Evolutionary conservation across 1,140 invertebrate genomes (phyloP).

Genomic region (Hydropsyche tenuis): DNA sequence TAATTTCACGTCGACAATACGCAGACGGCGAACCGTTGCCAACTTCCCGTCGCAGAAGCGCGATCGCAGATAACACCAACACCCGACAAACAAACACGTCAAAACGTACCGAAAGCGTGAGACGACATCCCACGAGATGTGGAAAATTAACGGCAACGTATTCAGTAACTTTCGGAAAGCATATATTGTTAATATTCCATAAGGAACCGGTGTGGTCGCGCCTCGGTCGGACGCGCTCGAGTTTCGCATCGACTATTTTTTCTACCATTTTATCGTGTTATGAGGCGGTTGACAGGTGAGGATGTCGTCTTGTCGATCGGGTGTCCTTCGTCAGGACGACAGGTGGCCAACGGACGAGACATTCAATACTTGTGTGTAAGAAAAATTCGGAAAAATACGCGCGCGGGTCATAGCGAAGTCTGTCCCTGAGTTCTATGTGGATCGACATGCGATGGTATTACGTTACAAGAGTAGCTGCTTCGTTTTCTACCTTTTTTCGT

Average conservation of each 20-base stretch:
- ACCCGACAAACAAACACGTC: neutral
- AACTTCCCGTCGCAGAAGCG: constrained; percentile 15
- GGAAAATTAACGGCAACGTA: no score
- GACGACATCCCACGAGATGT: no score
- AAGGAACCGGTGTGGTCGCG: no score
- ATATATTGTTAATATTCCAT: no score
- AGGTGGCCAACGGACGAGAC: constrained; percentile 29
- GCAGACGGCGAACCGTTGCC: constrained; percentile 17
- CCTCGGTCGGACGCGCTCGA: neutral
- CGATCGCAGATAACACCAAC: neutral
- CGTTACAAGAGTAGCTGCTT: neutral
- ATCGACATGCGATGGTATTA: constrained; percentile 15
- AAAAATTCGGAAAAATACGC: constrained; percentile 7
- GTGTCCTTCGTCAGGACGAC: constrained; percentile 34
- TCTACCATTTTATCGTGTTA: neutral
- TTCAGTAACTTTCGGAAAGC: no score
- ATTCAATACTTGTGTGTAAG: constrained; percentile 26
- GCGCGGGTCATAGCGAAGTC: no score
- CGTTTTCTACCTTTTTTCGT: no score
- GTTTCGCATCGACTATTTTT: neutral
- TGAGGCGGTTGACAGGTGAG: constrained; percentile 10
- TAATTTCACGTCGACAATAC: neutral
- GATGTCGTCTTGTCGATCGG: constrained; percentile 11
- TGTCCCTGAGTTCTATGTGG: neutral
- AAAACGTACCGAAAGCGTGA: no score